Base-by-base conservation (phyloP, 2,888 invertebrate species). In the Rotaria socialis region DNA sequence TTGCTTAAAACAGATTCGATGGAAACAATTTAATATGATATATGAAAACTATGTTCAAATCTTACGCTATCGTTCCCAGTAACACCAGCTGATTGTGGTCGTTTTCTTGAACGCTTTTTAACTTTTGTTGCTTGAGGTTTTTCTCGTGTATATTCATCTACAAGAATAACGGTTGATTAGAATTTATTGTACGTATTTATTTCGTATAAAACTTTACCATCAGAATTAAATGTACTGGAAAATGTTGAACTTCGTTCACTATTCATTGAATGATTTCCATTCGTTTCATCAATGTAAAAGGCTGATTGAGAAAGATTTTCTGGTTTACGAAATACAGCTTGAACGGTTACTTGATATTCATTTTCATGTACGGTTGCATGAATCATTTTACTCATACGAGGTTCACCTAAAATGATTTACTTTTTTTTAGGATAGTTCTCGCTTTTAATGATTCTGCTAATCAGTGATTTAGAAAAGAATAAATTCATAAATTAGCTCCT, bases 241-340 rank as follows among this genome's bases (percentile, higher is more conserved):
- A 80, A 80, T 80, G 80, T 80, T 47, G 80, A 80, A 80, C 80
- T 80, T 47, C 80, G 43, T 43, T 43, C 80, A 80, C 80, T 80
- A 80, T 47, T 80, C 47, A 43, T 43, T 47, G 47, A 5, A 80
- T 47, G n/a, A 4, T 80, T 47, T 47, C 47, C 47, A 47, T 47
- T 6, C 2, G 47, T 80, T 47, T 80, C 80, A 80, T 80, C 80
- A 47, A 80, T 47, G 47, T 80, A 80, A 47, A 80, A 80, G 0
- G 47, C 47, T 10, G 80, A 80, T n/a, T 80, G 80, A 1, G 24
- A 22, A 47, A 80, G 47, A 47, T 47, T 43, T 47, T 80, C 80
- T n/a, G 80, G 80, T n/a, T 80, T 80, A 80, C 80, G 80, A 80
- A 80, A 80, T 10, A 80, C 80, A n/a, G 80, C 80, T 80, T 80